Base-by-base conservation (phyloP, 2,888 invertebrate genomes). In the Drosophila nigricruria region DNA sequence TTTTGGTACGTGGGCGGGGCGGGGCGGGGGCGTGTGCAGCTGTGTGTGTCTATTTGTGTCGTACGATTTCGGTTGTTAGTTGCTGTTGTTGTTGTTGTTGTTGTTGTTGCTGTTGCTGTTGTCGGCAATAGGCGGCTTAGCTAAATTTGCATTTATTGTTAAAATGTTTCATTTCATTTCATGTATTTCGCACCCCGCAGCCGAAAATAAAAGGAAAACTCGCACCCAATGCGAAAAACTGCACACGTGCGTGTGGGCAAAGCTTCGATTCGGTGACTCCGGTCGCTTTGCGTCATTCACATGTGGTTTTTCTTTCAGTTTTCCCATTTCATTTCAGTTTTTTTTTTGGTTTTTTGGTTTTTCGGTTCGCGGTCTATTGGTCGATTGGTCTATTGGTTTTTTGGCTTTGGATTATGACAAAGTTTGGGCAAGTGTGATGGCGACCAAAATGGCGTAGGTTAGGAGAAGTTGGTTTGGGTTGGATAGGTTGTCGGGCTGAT, bases 101-200 rank as follows among this genome's bases (percentile, higher is more conserved):
- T 73, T 69, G 59, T 20, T 68, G 61, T 45, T 71, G 27, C 27
- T 52, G 61, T 69, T 77, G 70, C 42, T 70, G 77, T 76, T 78
- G 82, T 30, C 58, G 42, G 68, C 82, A 84, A 83, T 82, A 71
- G 88, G 72, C 82, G 70, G 84, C 84, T 84, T 88, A 88, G 85
- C 84, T 69, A 88, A 88, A 84, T 84, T 84, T 84, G 88, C 84
- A 84, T 84, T 84, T 84, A 84, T 84, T 84, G 84, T 84, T 84
- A 82, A 85, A 84, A 84, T 88, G 82, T 84, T 84, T 84, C 85
- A 88, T 84, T 82, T 83, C 74, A 79, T 82, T 87, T 88, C 76
- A 84, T 83, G 74, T 83, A 81, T 83, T 83, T 83, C 71, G 71
- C 65, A 45, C 50, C 54, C 52, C 53, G 25, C 32, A 38, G 20